Percentiles rank a stretch among this genome's conserved stretches.
Conservation (phyloP, 2,113 vertebrate genomes). For the Amia ocellicauda region DNA sequence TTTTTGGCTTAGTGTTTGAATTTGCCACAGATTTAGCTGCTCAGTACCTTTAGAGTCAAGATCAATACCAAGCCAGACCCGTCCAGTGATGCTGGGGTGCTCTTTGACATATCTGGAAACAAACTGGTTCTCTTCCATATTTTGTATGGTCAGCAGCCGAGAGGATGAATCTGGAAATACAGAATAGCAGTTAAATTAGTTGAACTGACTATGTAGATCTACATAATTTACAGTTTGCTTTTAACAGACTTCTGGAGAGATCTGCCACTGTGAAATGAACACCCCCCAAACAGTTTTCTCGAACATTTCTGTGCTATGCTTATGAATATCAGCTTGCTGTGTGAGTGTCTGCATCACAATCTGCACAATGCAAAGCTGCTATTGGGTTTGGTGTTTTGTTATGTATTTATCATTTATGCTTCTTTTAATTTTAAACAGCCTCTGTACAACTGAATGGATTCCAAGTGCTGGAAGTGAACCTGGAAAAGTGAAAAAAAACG, state of each 20-base stretch:
- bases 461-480: background rate
- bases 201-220: background rate
- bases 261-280: no score
- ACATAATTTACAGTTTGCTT: no score
- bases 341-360: background rate
- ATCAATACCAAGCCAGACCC: slow-evolving; percentile 79
- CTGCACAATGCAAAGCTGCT: background rate
- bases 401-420: no score
- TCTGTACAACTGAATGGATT: background rate
- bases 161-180: slow-evolving; percentile 68
- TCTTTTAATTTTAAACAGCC: background rate
- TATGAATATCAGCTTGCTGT: background rate
- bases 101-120: slow-evolving; percentile 69
- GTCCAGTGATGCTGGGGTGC: slow-evolving; percentile 76
- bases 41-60: slow-evolving; percentile 59
- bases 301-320: background rate
- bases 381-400: no score
- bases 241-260: no score
- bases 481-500: slow-evolving; percentile 33
- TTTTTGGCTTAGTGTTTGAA: background rate
- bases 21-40: background rate
- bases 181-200: background rate
- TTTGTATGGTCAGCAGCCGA: slow-evolving; percentile 72
- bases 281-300: background rate
- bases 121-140: slow-evolving; percentile 85